Evolutionary conservation across 2,888 invertebrate species (phyloP).

Genomic region (Ormyrus pomaceus): DNA sequence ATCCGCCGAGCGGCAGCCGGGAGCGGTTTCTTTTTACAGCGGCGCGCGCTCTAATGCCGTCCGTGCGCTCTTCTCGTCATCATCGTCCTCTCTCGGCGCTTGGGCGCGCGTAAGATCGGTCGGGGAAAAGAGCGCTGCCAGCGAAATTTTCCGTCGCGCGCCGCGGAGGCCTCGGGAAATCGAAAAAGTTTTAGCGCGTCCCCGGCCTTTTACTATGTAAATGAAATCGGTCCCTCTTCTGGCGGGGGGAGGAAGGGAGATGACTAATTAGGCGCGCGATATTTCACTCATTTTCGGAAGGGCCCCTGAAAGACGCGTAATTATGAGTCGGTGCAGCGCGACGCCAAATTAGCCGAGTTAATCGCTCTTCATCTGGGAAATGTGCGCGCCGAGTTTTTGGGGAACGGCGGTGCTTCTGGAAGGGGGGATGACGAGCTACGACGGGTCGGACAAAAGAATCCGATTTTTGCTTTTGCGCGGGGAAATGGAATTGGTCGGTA

Average conservation of each 20-base stretch:
- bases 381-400: background rate
- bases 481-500: too few relatives aligned
- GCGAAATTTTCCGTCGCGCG: constrained; percentile 15
- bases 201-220: constrained; percentile 41
- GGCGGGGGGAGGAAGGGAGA: background rate
- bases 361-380: constrained; percentile 46
- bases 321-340: constrained; percentile 30
- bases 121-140: background rate
- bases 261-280: constrained; percentile 46
- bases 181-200: constrained; percentile 47
- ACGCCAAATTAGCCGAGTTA: constrained; percentile 62
- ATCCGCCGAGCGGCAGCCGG: too few relatives aligned
- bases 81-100: background rate
- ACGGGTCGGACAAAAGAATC: too few relatives aligned
- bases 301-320: constrained; percentile 19
- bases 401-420: too few relatives aligned
- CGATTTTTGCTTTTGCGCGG: too few relatives aligned
- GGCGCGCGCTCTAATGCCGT: too few relatives aligned
- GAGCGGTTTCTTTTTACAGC: too few relatives aligned
- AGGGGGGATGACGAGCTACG: too few relatives aligned
- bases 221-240: constrained; percentile 30
- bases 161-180: constrained; percentile 16
- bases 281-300: constrained; percentile 44
- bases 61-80: background rate
- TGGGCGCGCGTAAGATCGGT: background rate